Evolutionary conservation across 2,797 vertebrate species (phyloP), one percentile per base, ranked within the genome.

Genomic region (Halcyon smyrnensis): DNA sequence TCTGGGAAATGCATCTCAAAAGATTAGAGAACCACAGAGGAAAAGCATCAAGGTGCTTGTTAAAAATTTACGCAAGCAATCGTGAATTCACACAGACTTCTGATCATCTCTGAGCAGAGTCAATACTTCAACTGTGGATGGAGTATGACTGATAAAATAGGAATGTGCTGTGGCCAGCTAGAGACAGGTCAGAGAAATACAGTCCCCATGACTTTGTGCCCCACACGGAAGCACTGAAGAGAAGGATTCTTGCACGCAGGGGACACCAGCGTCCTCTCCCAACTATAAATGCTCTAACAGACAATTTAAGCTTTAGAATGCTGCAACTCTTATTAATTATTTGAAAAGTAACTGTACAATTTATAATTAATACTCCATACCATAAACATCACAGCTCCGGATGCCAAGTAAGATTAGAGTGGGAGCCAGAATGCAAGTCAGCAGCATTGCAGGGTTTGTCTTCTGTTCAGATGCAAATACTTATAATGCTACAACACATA

Each of bases 391-490:
- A 43, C 59, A 87, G 67, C 63, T 84, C 51, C 63, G 92, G 39
- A 74, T 56, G 94, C 86, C 60, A 74, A 65, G 32, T 23, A 67
- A 81, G 54, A 73, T 57, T 20, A 12, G 1, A 82, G 68, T 4
- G 94, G 71, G 74, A 83, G 64, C 20, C 60, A 83, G 78, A 93
- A 87, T 20, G 24, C 70, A 87, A 91, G 60, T 54, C 79, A 94
- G 83, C 68, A 92, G n/a, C 15, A 51, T 30, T 48, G 60, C 78
- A 65, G 19, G 15, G 50, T 87, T 80, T 46, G 57, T 19, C 39
- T 18, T 34, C 67, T 51, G n/a, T 48, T 84, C 63, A 91, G 23
- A 88, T 79, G 46, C 7, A 83, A 90, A 87, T 48, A 46, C 23
- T 65, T 24, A 18, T 0, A 78, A 89, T 24, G 30, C 43, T 46